Evolutionary conservation across 2,113 vertebrate species (phyloP).

Genomic region (Pomatostomus ruficeps): DNA sequence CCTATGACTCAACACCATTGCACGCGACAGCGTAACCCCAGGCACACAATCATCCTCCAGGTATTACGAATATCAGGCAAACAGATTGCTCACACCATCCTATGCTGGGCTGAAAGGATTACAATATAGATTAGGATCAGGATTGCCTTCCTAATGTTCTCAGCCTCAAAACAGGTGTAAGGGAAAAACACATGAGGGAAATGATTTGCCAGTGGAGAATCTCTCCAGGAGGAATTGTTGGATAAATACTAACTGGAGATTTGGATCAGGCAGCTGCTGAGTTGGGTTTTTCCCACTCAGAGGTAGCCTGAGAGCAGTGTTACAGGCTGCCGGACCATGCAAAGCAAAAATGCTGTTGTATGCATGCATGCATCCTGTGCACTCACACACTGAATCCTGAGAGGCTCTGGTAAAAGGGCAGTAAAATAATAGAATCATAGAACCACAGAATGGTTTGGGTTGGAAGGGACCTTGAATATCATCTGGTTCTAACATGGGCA

Average conservation of each 20-base stretch:
- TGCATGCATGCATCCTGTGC: background rate
- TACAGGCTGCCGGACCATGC: background rate
- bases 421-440: background rate
- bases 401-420: background rate
- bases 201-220: background rate
- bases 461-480: background rate
- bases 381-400: background rate
- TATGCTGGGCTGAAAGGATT: background rate
- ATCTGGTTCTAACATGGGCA: background rate
- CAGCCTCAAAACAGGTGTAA: constrained; percentile 33
- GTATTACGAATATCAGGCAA: background rate
- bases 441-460: background rate
- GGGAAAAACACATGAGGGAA: background rate
- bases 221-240: background rate
- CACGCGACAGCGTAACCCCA: background rate
- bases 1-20: background rate
- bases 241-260: background rate
- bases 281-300: background rate
- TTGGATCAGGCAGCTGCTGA: background rate
- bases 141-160: background rate
- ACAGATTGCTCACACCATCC: background rate
- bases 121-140: constrained; percentile 36
- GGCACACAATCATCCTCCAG: background rate
- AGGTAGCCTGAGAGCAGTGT: background rate
- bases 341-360: background rate